phyloP scores from a whole-genome alignment of 2,797 vertebrate genomes.

The Gymnodraco acuticeps region DNA sequence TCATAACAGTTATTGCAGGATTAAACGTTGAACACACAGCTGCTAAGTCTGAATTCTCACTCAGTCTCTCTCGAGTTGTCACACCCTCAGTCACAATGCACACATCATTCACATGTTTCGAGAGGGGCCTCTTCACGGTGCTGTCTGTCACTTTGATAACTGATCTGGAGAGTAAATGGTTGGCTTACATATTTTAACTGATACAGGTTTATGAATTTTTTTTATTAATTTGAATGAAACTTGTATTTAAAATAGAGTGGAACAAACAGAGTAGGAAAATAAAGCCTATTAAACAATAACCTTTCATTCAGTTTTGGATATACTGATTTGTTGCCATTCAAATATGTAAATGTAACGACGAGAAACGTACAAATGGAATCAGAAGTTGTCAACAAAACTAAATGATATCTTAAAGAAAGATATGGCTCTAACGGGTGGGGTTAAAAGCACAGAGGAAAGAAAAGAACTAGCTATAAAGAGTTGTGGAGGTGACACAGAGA shows the following conservation, averaged over 20 bases:
- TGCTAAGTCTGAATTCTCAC: neutral
- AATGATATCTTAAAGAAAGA: constrained; percentile 28
- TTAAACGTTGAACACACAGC: neutral
- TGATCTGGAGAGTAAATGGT: neutral
- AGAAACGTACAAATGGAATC: constrained; percentile 4
- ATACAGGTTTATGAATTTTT: neutral
- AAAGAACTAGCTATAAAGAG: constrained; percentile 32
- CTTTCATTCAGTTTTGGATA: neutral
- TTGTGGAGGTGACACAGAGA: constrained; percentile 42
- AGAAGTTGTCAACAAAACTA: constrained; percentile 36
- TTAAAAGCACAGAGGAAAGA: constrained; percentile 42
- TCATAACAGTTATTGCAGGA: neutral
- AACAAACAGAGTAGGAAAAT: neutral
- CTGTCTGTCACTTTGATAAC: neutral
- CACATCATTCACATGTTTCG: constrained; percentile 6
- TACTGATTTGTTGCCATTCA: neutral
- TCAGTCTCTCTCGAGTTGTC: neutral
- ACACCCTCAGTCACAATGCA: neutral
- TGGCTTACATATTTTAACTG: neutral
- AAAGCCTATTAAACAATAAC: neutral
- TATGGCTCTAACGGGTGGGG: constrained; percentile 25
- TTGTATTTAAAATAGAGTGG: neutral
- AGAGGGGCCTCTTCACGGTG: neutral
- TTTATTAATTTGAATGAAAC: neutral
- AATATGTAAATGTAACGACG: neutral